Conservation (phyloP, 2,113 vertebrate species). For the Gambusia holbrooki region DNA sequence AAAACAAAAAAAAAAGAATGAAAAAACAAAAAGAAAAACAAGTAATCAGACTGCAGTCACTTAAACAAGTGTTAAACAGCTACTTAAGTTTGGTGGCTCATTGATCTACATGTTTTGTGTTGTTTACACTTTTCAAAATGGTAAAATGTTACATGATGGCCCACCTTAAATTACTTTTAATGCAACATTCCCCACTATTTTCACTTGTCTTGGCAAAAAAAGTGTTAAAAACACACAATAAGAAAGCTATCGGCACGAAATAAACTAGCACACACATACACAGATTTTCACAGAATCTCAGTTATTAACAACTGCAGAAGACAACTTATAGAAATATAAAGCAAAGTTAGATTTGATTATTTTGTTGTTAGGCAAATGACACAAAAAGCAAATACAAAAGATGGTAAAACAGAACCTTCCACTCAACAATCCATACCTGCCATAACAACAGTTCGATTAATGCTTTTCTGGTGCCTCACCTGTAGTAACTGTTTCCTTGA, state of each 20-base stretch:
- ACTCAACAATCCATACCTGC: not conserved
- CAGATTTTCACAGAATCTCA: no score
- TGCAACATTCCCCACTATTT: no score
- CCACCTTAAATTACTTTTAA: not conserved
- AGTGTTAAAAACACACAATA: no score
- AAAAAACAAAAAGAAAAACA: not conserved
- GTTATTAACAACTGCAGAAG: no score
- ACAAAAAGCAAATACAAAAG: not conserved
- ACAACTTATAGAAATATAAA: no score
- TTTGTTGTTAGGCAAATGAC: no score
- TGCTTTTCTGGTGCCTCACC: constrained; percentile 71
- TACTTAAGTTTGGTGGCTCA: not conserved
- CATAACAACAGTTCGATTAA: not conserved
- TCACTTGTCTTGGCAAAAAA: no score
- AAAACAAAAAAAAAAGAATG: not conserved
- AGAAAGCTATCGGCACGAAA: no score
- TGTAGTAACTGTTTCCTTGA: constrained; percentile 88
- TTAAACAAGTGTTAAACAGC: not conserved
- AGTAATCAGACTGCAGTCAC: no score
- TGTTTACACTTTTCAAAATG: not conserved
- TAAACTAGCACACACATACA: no score
- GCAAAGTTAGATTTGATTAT: no score
- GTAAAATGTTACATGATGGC: not conserved
- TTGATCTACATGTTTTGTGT: not conserved
- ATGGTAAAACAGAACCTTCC: not conserved